Conservation (phyloP, 2,113 vertebrate species). For the Phasianus colchicus region DNA sequence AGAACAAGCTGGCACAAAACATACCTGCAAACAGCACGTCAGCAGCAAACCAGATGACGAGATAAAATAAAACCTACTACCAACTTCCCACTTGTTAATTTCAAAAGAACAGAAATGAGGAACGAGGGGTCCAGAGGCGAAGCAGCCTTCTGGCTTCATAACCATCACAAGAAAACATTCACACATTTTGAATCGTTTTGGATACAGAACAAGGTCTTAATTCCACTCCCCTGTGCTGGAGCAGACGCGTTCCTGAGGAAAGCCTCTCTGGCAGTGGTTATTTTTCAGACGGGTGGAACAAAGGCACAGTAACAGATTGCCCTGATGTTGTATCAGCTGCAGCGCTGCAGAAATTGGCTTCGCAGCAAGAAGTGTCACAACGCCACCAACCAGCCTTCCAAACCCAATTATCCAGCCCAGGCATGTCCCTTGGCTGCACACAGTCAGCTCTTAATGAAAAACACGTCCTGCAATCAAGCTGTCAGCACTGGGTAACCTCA, state of each 20-base stretch:
- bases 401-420: neutral
- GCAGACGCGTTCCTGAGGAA: neutral
- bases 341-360: neutral
- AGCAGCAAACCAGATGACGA: neutral
- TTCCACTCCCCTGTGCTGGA: neutral
- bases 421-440: neutral
- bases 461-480: neutral
- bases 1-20: neutral
- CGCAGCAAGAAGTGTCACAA: conserved; percentile 8
- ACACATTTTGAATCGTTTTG: rapidly evolving
- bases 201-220: neutral
- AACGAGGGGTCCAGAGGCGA: neutral
- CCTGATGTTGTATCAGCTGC: neutral
- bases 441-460: neutral
- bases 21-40: neutral
- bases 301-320: neutral
- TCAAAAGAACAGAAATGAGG: neutral
- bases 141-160: neutral
- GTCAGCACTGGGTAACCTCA: neutral
- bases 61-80: neutral
- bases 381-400: neutral
- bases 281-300: neutral
- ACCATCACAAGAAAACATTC: neutral
- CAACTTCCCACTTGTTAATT: neutral
- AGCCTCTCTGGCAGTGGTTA: neutral